Percentiles rank a stretch among this genome's conserved stretches.
Conservation (phyloP, 2,888 invertebrate species). For the Drosophila paracracens region DNA sequence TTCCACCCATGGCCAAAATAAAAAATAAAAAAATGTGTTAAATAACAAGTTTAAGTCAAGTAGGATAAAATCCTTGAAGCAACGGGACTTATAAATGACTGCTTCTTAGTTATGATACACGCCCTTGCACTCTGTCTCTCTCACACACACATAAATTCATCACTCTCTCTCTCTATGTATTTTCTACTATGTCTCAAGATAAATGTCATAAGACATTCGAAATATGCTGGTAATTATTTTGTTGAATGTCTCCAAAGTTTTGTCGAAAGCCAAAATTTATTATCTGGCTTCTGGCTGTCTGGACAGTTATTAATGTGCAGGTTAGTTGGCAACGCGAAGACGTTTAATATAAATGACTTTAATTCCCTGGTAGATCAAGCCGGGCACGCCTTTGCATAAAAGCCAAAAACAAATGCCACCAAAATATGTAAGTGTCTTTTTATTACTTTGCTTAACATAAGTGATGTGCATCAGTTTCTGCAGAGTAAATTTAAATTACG, state of each 20-base stretch:
- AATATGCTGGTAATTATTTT: slow-evolving; percentile 81
- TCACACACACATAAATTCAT: neutral
- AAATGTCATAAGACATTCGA: slow-evolving; percentile 68
- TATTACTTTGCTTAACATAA: slow-evolving; percentile 3
- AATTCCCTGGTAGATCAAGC: slow-evolving; percentile 33
- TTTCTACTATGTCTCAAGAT: slow-evolving; percentile 27
- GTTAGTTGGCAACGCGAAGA: slow-evolving; percentile 45
- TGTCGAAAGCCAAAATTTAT: slow-evolving; percentile 61
- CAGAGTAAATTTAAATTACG: neutral
- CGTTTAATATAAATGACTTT: slow-evolving; percentile 49
- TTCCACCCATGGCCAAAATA: slow-evolving; percentile 1
- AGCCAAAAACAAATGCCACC: neutral
- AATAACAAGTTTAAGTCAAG: slow-evolving; percentile 33
- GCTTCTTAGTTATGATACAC: slow-evolving; percentile 68
- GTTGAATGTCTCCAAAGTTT: slow-evolving; percentile 77
- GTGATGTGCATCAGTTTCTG: slow-evolving; percentile 6
- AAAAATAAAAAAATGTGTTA: slow-evolving; percentile 20
- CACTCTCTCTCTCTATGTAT: neutral
- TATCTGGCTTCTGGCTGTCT: slow-evolving; percentile 47
- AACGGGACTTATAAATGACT: slow-evolving; percentile 60
- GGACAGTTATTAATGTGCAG: slow-evolving; percentile 70
- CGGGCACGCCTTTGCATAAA: slow-evolving; percentile 2
- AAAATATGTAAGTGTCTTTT: neutral
- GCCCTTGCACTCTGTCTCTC: neutral
- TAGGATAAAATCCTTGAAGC: slow-evolving; percentile 14